Conservation (phyloP, 2,113 vertebrate species). For the Orientallactaga bullata region DNA sequence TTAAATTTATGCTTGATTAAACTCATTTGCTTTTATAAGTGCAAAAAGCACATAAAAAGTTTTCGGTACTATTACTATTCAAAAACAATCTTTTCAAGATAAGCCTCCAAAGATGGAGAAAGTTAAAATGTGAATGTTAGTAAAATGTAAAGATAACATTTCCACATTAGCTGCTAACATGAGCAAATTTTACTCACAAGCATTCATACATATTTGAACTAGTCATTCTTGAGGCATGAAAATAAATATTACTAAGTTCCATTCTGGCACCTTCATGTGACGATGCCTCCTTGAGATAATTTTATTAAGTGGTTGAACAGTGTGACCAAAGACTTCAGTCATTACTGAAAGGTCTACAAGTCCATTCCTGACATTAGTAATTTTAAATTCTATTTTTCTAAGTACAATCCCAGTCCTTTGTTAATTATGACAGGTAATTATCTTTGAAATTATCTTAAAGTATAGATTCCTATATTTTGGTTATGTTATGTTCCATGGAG, state of each 20-base stretch:
- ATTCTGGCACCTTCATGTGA: background rate
- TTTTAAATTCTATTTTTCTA: constrained; percentile 7
- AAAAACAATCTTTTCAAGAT: background rate
- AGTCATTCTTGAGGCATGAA: constrained; percentile 55
- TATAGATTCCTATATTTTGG: background rate
- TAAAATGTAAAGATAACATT: constrained; percentile 1
- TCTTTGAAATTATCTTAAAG: background rate
- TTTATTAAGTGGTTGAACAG: background rate
- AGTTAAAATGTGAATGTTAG: background rate
- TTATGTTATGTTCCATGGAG: background rate
- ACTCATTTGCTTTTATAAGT: background rate
- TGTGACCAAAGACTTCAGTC: background rate
- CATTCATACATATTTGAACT: constrained; percentile 16
- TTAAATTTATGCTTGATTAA: constrained; percentile 52
- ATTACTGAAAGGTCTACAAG: background rate
- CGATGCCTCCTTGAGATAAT: background rate
- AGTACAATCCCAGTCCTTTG: background rate
- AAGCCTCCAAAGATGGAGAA: background rate
- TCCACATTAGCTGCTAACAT: constrained; percentile 49
- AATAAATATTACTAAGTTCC: constrained; percentile 45
- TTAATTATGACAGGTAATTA: background rate
- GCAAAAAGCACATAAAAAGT: background rate
- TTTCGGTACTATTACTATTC: background rate
- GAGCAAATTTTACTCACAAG: constrained; percentile 46
- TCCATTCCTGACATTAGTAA: background rate